phyloP scores from a whole-genome alignment of 2,113 vertebrate species.

The Neodontobutis hainanensis region DNA sequence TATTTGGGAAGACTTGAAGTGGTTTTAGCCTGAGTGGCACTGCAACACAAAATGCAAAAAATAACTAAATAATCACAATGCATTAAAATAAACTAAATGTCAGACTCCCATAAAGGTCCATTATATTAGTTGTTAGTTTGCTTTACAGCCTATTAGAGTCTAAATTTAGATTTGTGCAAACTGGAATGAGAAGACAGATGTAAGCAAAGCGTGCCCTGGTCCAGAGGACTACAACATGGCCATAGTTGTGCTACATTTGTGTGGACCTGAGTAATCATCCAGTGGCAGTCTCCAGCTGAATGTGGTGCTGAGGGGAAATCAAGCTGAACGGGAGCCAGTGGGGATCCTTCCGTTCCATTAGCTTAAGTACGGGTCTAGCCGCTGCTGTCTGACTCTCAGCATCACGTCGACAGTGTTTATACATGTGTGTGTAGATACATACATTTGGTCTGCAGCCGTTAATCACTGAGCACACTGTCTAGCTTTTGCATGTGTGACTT shows the following conservation, averaged over 20 bases:
- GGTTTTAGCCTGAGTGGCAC: too few relatives aligned
- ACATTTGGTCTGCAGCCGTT: conserved; percentile 48
- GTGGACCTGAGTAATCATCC: conserved; percentile 31
- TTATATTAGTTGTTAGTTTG: too few relatives aligned
- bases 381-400: conserved; percentile 23
- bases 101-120: too few relatives aligned
- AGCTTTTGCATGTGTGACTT: conserved; percentile 27
- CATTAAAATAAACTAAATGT: too few relatives aligned
- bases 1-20: too few relatives aligned
- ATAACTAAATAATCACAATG: too few relatives aligned
- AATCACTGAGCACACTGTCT: conserved; percentile 51
- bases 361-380: conserved; percentile 55
- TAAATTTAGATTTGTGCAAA: too few relatives aligned
- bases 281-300: conserved; percentile 11
- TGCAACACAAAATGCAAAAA: too few relatives aligned
- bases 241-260: conserved; percentile 18
- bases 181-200: too few relatives aligned
- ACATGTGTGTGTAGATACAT: conserved; percentile 11
- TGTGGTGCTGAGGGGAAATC: conserved; percentile 32
- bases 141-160: too few relatives aligned
- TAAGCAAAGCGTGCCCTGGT: too few relatives aligned
- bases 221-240: conserved; percentile 21
- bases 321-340: conserved; percentile 47
- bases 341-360: conserved; percentile 58
- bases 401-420: conserved; percentile 27